phyloP scores from a whole-genome alignment of 1,140 invertebrate genomes.

The Ephestia elutella region DNA sequence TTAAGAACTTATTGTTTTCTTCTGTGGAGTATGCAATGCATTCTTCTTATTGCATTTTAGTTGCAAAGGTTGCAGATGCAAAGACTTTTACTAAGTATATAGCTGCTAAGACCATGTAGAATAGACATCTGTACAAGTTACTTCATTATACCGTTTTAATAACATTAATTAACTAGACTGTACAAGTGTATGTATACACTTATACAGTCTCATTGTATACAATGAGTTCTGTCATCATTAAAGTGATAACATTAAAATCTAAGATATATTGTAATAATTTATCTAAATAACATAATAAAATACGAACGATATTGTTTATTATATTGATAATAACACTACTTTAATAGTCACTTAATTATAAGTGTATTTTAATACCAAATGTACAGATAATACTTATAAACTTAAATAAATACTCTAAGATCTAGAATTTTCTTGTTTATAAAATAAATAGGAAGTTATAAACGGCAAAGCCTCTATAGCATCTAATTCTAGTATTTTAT shows the following conservation, averaged over 20 bases:
- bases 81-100: not conserved
- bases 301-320: slow-evolving; percentile 15
- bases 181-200: too few relatives aligned
- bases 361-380: slow-evolving; percentile 41
- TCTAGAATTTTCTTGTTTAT: slow-evolving; percentile 30
- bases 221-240: slow-evolving; percentile 9
- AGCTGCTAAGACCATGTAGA: not conserved
- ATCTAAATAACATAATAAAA: too few relatives aligned
- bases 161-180: slow-evolving; percentile 13
- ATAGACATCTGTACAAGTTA: not conserved
- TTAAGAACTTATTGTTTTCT: too few relatives aligned
- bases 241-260: slow-evolving; percentile 2
- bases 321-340: slow-evolving; percentile 7
- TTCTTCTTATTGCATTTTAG: not conserved
- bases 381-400: slow-evolving; percentile 33
- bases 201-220: too few relatives aligned
- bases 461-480: slow-evolving; percentile 34
- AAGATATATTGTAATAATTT: slow-evolving; percentile 8
- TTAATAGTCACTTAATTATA: slow-evolving; percentile 5
- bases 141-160: not conserved
- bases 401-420: slow-evolving; percentile 17
- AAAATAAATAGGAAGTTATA: slow-evolving; percentile 25
- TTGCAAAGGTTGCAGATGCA: too few relatives aligned
- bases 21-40: too few relatives aligned
- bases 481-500: slow-evolving; percentile 36